Evolutionary conservation across 2,888 invertebrate genomes (phyloP).

Genomic region (Eremobia ochroleuca): DNA sequence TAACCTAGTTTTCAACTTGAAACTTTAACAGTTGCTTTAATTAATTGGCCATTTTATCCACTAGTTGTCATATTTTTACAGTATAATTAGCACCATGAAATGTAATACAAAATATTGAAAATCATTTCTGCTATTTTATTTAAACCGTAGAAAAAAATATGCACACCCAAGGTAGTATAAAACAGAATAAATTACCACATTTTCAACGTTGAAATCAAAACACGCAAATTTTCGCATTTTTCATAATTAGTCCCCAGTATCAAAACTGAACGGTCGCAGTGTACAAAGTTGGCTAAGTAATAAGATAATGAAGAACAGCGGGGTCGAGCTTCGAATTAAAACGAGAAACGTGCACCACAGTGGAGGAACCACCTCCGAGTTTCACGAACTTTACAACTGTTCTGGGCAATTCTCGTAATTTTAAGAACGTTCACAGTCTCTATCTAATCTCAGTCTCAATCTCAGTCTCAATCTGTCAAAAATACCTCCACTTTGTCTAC

Average conservation of each 20-base stretch:
- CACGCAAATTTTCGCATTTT: not conserved
- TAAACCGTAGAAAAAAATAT: not conserved
- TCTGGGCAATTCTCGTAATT: too few species aligned
- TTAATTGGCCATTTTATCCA: not conserved
- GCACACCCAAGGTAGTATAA: not conserved
- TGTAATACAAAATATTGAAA: not conserved
- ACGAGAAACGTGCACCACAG: slow-evolving; percentile 77
- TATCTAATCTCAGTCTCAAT: too few species aligned
- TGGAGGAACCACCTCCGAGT: slow-evolving; percentile 62
- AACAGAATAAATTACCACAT: not conserved
- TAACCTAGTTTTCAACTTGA: not conserved
- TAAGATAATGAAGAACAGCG: slow-evolving; percentile 91
- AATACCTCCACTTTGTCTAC: too few species aligned
- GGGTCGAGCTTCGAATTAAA: slow-evolving; percentile 90
- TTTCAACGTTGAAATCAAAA: not conserved
- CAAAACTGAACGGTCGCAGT: slow-evolving; percentile 75
- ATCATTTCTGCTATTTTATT: not conserved
- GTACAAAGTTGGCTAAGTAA: slow-evolving; percentile 89
- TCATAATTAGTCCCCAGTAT: slow-evolving; percentile 70
- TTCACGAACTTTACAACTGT: slow-evolving; percentile 33
- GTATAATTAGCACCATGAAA: not conserved
- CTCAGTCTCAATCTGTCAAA: too few species aligned
- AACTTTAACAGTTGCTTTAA: not conserved
- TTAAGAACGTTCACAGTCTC: too few species aligned
- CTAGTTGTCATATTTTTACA: not conserved